phyloP scores from a whole-genome alignment of 2,888 invertebrate species.

The Drosophila demipolita region DNA sequence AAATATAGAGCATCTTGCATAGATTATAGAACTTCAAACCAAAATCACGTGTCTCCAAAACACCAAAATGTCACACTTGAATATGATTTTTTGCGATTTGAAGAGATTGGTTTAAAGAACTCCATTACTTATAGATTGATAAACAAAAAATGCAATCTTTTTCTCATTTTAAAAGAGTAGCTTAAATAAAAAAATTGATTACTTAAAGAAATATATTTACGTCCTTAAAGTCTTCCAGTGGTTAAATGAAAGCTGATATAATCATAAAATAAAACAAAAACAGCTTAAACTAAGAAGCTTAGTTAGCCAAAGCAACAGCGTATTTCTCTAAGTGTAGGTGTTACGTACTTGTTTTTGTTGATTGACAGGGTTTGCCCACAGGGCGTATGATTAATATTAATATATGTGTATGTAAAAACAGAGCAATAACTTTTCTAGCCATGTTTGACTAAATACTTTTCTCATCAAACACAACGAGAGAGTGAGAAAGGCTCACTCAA shows the following conservation, averaged over 20 bases:
- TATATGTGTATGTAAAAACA: constrained; percentile 38
- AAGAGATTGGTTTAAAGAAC: background rate
- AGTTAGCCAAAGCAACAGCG: background rate
- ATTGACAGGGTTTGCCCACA: constrained; percentile 41
- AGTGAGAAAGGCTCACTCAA: no score
- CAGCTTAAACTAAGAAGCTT: background rate
- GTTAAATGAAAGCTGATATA: no score
- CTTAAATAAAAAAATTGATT: background rate
- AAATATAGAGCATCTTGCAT: background rate
- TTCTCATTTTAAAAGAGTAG: background rate
- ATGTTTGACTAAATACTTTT: constrained; percentile 71
- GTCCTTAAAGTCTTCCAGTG: background rate
- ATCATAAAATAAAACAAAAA: background rate
- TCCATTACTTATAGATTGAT: background rate
- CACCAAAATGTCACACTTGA: background rate
- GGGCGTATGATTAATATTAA: constrained; percentile 76
- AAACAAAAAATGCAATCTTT: background rate
- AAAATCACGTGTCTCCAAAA: background rate
- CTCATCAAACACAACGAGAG: background rate
- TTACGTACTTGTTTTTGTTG: background rate
- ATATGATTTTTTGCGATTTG: background rate
- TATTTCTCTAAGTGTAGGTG: constrained; percentile 5
- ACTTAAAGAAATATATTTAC: background rate
- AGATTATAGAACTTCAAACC: background rate
- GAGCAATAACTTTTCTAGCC: constrained; percentile 42